Conservation (phyloP, 2,113 vertebrate genomes). For the Pristiophorus japonicus region DNA sequence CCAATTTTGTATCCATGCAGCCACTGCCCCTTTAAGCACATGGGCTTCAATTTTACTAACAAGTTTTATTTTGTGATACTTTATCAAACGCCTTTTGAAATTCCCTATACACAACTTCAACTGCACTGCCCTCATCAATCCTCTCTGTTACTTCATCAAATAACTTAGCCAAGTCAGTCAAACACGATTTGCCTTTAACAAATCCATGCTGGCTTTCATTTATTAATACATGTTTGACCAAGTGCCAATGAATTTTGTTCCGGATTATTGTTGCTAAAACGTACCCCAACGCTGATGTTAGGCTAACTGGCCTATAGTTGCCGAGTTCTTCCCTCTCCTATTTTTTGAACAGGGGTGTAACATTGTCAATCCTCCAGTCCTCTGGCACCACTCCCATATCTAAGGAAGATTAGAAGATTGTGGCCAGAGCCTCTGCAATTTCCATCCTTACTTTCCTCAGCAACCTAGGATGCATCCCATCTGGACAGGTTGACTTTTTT, state of each 20-base stretch:
- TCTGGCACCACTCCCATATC: background rate
- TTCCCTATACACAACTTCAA: background rate
- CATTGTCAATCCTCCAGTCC: background rate
- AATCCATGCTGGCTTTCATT: background rate
- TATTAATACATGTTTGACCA: background rate
- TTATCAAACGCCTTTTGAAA: background rate
- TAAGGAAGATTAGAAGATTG: background rate
- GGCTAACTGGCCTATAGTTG: background rate
- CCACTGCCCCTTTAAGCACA: too few species aligned
- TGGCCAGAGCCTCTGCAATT: too few species aligned
- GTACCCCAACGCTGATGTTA: background rate
- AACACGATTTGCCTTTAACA: background rate
- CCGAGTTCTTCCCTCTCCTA: background rate
- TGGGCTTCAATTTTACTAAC: too few species aligned
- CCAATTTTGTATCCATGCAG: too few species aligned
- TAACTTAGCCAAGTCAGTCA: background rate
- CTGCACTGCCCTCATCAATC: background rate
- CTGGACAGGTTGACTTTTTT: too few species aligned
- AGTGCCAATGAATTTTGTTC: background rate
- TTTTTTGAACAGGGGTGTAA: background rate
- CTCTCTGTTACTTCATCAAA: background rate
- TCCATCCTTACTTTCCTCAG: too few species aligned
- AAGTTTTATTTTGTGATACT: background rate
- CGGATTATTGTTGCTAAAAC: background rate
- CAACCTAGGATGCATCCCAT: too few species aligned